Evolutionary conservation across 2,888 invertebrate genomes (phyloP).

Genomic region (Chrysina gloriosa): DNA sequence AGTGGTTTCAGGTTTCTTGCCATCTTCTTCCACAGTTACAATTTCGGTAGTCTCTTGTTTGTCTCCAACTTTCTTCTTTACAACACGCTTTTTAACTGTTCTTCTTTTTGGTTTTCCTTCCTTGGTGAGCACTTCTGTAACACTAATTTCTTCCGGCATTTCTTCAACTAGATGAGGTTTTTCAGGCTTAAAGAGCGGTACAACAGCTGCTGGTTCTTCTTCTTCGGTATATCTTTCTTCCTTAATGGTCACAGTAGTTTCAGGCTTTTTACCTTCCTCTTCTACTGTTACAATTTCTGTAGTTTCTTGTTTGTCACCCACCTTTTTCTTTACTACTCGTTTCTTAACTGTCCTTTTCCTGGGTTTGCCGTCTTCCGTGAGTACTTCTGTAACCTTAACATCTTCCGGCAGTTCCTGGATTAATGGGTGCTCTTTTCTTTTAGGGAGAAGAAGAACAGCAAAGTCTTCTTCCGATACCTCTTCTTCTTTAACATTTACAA

Average conservation of each 20-base stretch:
- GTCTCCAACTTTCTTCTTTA: slow-evolving; percentile 49
- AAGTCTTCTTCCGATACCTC: slow-evolving; percentile 51
- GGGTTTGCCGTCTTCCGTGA: slow-evolving; percentile 49
- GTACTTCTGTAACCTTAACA: slow-evolving; percentile 55
- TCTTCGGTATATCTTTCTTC: slow-evolving; percentile 50
- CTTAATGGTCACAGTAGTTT: slow-evolving; percentile 61
- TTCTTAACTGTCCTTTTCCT: slow-evolving; percentile 55
- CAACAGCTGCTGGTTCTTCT: slow-evolving; percentile 48
- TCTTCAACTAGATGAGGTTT: slow-evolving; percentile 53
- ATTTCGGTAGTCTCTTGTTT: no score
- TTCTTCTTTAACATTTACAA: slow-evolving; percentile 60
- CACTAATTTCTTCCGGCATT: slow-evolving; percentile 43
- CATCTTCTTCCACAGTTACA: no score
- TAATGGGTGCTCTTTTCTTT: slow-evolving; percentile 43
- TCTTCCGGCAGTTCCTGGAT: slow-evolving; percentile 52
- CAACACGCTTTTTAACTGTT: slow-evolving; percentile 39
- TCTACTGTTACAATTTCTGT: slow-evolving; percentile 65
- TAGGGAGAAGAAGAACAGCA: slow-evolving; percentile 42
- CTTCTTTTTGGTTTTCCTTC: slow-evolving; percentile 36
- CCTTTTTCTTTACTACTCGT: slow-evolving; percentile 55
- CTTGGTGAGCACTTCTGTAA: slow-evolving; percentile 41
- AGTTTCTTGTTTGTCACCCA: slow-evolving; percentile 57
- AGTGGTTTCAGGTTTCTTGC: no score
- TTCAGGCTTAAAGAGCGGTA: slow-evolving; percentile 53
- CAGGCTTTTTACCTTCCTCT: slow-evolving; percentile 64